Percentiles rank a stretch among this genome's conserved stretches.
Evolutionary conservation across 2,797 vertebrate genomes (phyloP).

Genomic region (Pithecia hirsuta): DNA sequence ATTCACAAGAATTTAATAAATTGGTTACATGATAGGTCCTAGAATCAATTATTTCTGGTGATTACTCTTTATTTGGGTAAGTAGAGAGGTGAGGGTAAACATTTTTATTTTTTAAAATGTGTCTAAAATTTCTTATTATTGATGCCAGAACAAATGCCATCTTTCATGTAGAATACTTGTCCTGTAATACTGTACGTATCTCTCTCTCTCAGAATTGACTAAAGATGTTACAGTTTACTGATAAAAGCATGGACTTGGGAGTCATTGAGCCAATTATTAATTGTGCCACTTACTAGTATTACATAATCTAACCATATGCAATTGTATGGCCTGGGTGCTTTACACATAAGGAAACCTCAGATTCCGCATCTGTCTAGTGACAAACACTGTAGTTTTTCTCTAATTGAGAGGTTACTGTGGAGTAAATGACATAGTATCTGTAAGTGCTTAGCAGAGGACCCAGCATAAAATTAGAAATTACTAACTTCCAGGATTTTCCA

Average conservation of each 20-base stretch:
- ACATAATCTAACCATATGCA: neutral
- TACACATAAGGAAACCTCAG: neutral
- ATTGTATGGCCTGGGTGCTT: neutral
- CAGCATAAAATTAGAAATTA: neutral
- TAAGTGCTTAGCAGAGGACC: neutral
- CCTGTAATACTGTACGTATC: too few species aligned
- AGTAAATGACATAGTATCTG: neutral
- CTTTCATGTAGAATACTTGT: neutral
- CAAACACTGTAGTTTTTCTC: neutral
- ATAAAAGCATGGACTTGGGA: neutral
- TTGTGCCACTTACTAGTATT: neutral
- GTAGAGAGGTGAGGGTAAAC: neutral
- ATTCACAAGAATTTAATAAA: neutral
- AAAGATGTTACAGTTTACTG: neutral
- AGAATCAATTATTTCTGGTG: neutral
- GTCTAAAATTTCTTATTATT: neutral
- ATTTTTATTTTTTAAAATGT: neutral
- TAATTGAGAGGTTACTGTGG: neutral
- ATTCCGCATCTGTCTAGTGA: neutral
- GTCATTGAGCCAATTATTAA: neutral
- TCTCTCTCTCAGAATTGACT: too few species aligned
- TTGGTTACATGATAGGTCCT: neutral
- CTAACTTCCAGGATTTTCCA: neutral
- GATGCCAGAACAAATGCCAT: neutral
- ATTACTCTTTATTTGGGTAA: neutral